Percentiles rank a stretch among this genome's conserved stretches.
phyloP scores from a whole-genome alignment of 2,797 vertebrate genomes.

The Hozukius guyotensis region DNA sequence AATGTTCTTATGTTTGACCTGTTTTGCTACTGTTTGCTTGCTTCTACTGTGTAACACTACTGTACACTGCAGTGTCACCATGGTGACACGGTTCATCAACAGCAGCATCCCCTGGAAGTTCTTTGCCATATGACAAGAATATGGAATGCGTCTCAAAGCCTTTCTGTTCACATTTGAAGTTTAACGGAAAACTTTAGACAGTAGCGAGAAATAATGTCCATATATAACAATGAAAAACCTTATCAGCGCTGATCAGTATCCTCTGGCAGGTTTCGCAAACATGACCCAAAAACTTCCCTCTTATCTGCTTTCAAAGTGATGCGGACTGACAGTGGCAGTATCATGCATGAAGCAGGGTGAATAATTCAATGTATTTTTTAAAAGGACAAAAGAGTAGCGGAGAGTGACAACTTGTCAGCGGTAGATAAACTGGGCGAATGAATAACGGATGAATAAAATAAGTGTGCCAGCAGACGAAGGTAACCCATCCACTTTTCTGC shows the following conservation, averaged over 20 bases:
- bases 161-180: constrained; percentile 4
- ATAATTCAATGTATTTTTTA: constrained; percentile 80
- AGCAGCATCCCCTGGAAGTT: not conserved
- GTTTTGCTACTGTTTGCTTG: not conserved
- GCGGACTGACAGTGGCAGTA: constrained; percentile 70
- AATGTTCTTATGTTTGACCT: not conserved
- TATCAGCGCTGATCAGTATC: constrained; percentile 62
- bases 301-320: constrained; percentile 74
- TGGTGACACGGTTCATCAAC: not conserved
- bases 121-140: not conserved
- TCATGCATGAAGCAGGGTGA: constrained; percentile 72
- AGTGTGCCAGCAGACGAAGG: constrained; percentile 52
- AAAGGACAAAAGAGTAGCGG: constrained; percentile 77
- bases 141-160: not conserved
- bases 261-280: constrained; percentile 66
- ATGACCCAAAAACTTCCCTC: constrained; percentile 68
- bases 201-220: constrained; percentile 8
- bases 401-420: constrained; percentile 81
- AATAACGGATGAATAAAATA: constrained; percentile 69
- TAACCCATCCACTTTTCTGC: constrained; percentile 48
- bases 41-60: not conserved
- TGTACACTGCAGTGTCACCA: not conserved
- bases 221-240: constrained; percentile 18
- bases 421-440: constrained; percentile 69
- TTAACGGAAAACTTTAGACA: constrained; percentile 11